A percentile compares a stretch with the other conserved stretches of the same genome.
Evolutionary conservation across 2,888 invertebrate genomes (phyloP).

Genomic region (Vanessa cardui): DNA sequence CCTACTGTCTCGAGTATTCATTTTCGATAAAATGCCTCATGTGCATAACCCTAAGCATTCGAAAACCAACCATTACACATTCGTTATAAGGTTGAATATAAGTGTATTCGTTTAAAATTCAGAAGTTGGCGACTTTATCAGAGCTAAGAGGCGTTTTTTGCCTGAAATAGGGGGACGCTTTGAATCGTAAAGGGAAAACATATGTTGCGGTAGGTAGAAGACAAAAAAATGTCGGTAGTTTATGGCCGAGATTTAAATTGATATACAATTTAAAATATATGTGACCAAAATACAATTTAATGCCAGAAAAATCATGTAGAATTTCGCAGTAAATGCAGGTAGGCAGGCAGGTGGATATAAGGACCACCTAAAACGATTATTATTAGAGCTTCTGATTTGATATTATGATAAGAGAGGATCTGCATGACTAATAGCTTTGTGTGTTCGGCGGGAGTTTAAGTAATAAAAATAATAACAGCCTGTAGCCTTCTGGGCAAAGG

Average conservation of each 20-base stretch:
- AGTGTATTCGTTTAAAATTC: not conserved
- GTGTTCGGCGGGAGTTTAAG: too few species aligned
- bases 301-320: too few species aligned
- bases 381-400: too few species aligned
- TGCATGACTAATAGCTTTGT: too few species aligned
- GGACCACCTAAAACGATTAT: too few species aligned
- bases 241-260: constrained; percentile 1
- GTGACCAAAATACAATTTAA: not conserved
- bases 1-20: constrained; percentile 71
- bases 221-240: constrained; percentile 38
- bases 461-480: too few species aligned
- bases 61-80: not conserved
- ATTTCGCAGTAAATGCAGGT: too few species aligned
- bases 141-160: constrained; percentile 33
- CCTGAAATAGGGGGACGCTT: constrained; percentile 33
- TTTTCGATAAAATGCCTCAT: constrained; percentile 39
- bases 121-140: constrained; percentile 31
- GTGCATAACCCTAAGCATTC: not conserved
- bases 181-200: constrained; percentile 38
- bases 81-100: constrained; percentile 17
- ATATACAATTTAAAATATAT: too few species aligned
- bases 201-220: constrained; percentile 49
- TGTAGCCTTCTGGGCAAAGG: too few species aligned
- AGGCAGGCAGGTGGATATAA: not conserved
- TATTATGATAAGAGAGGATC: too few species aligned